A percentile compares a stretch with the other conserved stretches of the same genome.
phyloP scores from a whole-genome alignment of 2,113 vertebrate species.

The Psophia crepitans region DNA sequence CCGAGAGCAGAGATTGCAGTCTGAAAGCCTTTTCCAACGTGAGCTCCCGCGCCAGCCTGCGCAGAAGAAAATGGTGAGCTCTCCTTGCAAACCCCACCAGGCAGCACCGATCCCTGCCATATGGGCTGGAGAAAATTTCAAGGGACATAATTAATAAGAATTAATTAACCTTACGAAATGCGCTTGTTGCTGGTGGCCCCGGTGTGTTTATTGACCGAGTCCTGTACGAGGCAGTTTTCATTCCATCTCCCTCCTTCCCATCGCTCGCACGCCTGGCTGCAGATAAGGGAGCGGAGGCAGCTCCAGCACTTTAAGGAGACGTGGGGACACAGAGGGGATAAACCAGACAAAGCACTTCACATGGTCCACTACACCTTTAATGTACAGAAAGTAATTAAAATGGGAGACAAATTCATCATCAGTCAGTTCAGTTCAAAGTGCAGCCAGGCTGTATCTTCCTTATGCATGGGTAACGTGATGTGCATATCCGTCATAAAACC shows the following conservation, averaged over 20 bases:
- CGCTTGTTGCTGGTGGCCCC: neutral
- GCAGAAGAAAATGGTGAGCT: neutral
- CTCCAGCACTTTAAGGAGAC: neutral
- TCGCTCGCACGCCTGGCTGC: neutral
- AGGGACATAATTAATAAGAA: conserved; percentile 23
- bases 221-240: neutral
- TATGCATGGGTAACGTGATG: conserved; percentile 32
- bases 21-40: neutral
- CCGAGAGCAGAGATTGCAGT: neutral
- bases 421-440: neutral
- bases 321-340: neutral
- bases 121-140: neutral
- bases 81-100: neutral
- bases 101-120: neutral
- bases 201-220: neutral
- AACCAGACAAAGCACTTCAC: conserved; percentile 10
- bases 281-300: neutral
- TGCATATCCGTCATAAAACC: conserved; percentile 47
- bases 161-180: conserved; percentile 24
- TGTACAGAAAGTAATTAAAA: conserved; percentile 52
- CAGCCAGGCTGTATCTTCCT: conserved; percentile 12
- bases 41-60: neutral
- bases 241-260: neutral
- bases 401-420: conserved; percentile 37
- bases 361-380: conserved; percentile 30